Base-by-base conservation (phyloP, 1,140 invertebrate genomes). In the Drosophila asahinai region DNA sequence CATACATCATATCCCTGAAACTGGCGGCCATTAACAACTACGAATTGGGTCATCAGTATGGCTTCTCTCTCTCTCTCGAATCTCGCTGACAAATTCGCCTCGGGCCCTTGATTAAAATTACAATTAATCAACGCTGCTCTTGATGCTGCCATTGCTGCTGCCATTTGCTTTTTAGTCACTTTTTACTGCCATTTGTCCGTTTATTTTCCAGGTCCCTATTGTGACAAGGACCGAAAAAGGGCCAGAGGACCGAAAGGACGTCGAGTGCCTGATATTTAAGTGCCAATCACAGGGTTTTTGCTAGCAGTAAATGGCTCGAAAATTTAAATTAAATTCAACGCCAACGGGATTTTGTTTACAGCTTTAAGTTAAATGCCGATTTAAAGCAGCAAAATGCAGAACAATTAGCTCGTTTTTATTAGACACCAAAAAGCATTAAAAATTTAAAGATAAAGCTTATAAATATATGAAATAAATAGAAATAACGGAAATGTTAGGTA, bases 111-210 rank as follows among this genome's bases (percentile, higher is more conserved):
- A 77, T 83, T 87, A 87, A 76, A 72, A 67, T 59, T 59, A 72
- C 83, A 77, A 86, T 86, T 87, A 83, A 86, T 86, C 83, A 83
- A 87, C 59, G 60, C 62, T 51, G 57, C 27, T 36, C 63, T 66
- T 61, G 43, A 61, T 58, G 25, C 40, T 77, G 73, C 42, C 59
- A 47, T 47, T 22, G 45, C 45, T 22, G 47, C 47, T 48, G 47
- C 52, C 68, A 77, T 75, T 77, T 43, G 52, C 66, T 63, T 77
- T 65, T 68, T 30, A 57, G 45, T 75, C 72, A 30, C 43, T 61
- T 63, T 77, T 77, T 67, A 77, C 54, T 60, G 73, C 59, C 74
- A 66, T 33, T 76, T 52, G 61, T 40, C 22, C 54, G 45, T 72
- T 61, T 73, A 61, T 73, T 73, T 49, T 73, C 71, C 42, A 33